Percentiles rank a stretch among this genome's conserved stretches.
phyloP scores from a whole-genome alignment of 2,797 vertebrate species.

The Eulemur mongoz region DNA sequence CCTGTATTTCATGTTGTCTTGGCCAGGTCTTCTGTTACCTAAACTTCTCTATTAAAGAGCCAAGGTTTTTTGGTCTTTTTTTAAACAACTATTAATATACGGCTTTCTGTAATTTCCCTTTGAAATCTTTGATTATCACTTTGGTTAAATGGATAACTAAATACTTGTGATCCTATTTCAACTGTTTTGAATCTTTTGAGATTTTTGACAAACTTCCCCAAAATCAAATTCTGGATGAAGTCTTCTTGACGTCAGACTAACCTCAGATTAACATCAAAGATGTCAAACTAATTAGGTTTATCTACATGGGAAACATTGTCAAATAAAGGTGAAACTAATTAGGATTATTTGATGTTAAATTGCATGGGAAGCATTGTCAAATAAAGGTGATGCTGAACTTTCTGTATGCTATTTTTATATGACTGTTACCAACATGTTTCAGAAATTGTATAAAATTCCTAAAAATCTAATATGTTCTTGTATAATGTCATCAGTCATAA shows the following conservation, averaged over 20 bases:
- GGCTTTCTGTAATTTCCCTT: background rate
- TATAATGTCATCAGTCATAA: background rate
- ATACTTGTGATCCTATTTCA: background rate
- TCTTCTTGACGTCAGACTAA: background rate
- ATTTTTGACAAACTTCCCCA: background rate
- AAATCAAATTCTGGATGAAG: background rate
- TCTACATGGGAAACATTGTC: background rate
- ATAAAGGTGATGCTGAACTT: background rate
- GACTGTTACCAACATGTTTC: background rate
- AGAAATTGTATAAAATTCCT: background rate
- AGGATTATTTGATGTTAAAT: background rate
- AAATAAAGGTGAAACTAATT: background rate
- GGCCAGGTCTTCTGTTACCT: background rate
- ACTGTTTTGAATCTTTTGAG: background rate
- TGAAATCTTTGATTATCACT: background rate
- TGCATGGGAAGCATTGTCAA: background rate
- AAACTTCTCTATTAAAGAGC: background rate
- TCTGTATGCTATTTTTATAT: background rate
- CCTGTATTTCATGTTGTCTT: background rate
- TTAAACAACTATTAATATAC: background rate
- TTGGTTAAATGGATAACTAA: background rate
- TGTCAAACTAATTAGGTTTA: background rate
- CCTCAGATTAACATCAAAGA: background rate
- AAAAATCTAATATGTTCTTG: background rate
- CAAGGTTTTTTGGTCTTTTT: background rate